Conservation (phyloP, 2,113 vertebrate species). For the Corythoichthys intestinalis region DNA sequence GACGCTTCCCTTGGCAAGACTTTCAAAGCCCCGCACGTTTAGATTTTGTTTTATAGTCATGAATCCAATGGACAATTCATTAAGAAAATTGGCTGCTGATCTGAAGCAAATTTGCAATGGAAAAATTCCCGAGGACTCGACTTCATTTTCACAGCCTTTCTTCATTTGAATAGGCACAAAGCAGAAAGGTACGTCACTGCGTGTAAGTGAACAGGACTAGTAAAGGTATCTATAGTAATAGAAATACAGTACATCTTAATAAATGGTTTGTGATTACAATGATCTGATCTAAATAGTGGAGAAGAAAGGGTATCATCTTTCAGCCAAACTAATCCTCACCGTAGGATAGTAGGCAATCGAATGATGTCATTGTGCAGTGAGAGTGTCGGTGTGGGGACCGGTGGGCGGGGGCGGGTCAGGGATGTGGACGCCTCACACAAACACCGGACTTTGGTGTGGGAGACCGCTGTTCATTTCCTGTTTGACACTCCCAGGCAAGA, state of each 20-base stretch:
- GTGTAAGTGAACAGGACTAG: constrained; percentile 26
- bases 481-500: constrained; percentile 9
- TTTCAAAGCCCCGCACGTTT: constrained; percentile 11
- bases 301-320: not conserved
- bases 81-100: constrained; percentile 28
- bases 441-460: constrained; percentile 10
- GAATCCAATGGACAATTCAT: constrained; percentile 19
- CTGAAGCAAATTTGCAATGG: constrained; percentile 17
- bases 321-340: not conserved
- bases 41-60: constrained; percentile 18
- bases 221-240: not conserved
- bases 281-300: not conserved
- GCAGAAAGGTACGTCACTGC: constrained; percentile 17
- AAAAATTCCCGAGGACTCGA: constrained; percentile 10
- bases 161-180: constrained; percentile 20
- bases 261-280: not conserved
- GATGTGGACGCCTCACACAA: constrained; percentile 5
- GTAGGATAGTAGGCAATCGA: not conserved
- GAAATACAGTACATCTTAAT: not conserved
- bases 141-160: constrained; percentile 20
- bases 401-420: not conserved
- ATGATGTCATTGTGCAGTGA: constrained; percentile 4
- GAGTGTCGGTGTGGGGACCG: not conserved
- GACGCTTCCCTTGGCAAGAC: constrained; percentile 4
- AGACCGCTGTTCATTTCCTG: constrained; percentile 8